Evolutionary conservation across 2,113 vertebrate species (phyloP), one percentile per base, ranked within the genome.

Genomic region (Pluvialis apricaria): DNA sequence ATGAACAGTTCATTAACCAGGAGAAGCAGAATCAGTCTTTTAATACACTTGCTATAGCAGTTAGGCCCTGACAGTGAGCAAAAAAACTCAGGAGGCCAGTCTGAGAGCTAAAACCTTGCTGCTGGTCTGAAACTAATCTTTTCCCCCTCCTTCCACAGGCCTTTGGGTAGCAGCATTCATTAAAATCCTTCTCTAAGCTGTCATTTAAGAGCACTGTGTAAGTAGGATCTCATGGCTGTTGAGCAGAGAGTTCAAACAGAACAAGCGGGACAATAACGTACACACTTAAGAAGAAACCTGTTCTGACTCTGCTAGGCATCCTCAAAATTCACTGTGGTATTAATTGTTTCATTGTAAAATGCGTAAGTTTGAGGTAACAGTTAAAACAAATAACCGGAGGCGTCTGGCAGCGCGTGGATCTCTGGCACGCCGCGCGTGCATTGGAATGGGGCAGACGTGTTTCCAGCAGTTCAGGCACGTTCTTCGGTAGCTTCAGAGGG

Each of bases 1-100:
- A 95, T 92, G 91, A 97, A 82, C 97, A 97, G 84, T 94, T 97
- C 97, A 97, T 97, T 97, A 97, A 95, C 95, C 92, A 95, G 91
- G 66, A 91, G 95, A 94, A 93, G 95, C 94, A 86, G 96, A 96
- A 95, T 94, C 92, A 31, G 81, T 95, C 89, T 96, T 96, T 96
- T 96, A 94, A 95, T 83, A 89, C 89, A 73, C 94, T 94, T 91
- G 91, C 91, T 70, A 38, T 72, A 25, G 71, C 87, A 81, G 66
- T 72, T 85, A 88, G 89, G 82, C 78, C 91, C 79, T 88, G 78
- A 94, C 84, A 91, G 89, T 7, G 5, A 72, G 93, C 42, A 81
- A 34, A 86, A 92, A 84, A 88, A 77, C 75, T 94, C 66, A 24
- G 73, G 89, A 91, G 86, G 87, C 11, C 82, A 85, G 58, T 72